These are phyloP conservation scores for Trichopoda pennipes DNA, from an alignment of 2,888 invertebrate species.

Conservation along the genomic window DNA sequence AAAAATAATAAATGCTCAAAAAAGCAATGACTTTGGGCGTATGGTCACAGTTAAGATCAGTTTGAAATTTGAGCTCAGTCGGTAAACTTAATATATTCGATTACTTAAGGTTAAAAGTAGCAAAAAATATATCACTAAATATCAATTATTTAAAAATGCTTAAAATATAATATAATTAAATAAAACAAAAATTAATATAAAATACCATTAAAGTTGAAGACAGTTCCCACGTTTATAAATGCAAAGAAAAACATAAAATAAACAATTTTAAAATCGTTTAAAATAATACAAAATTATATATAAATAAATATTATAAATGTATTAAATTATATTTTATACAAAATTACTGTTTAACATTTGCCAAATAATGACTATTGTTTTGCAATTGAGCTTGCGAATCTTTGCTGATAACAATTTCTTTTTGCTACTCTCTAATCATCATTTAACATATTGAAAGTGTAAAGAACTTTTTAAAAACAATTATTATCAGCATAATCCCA, in stretches of 20 bases:
- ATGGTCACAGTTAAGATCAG: conserved; percentile 79
- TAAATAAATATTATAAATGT: no score
- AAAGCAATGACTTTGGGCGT: conserved; percentile 80
- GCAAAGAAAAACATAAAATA: no score
- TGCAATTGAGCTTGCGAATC: background rate
- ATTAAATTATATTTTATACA: no score
- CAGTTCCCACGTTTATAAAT: no score
- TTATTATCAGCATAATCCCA: conserved; percentile 26
- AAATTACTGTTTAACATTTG: no score
- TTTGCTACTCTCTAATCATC: background rate
- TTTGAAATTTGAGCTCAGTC: conserved; percentile 79
- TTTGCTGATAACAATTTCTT: conserved; percentile 20
- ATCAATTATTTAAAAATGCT: no score
- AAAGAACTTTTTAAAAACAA: conserved; percentile 16
- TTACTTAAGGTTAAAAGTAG: conserved; percentile 2
- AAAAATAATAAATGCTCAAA: conserved; percentile 65
- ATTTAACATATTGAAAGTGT: conserved; percentile 5
- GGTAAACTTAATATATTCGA: conserved; percentile 71
- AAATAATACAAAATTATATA: no score
- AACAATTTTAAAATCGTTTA: no score
- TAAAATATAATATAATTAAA: background rate
- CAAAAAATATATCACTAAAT: background rate
- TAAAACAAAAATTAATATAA: no score
- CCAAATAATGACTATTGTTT: no score
- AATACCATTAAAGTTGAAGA: no score